Evolutionary conservation across 2,888 invertebrate species (phyloP).

Genomic region (Tipula unca): DNA sequence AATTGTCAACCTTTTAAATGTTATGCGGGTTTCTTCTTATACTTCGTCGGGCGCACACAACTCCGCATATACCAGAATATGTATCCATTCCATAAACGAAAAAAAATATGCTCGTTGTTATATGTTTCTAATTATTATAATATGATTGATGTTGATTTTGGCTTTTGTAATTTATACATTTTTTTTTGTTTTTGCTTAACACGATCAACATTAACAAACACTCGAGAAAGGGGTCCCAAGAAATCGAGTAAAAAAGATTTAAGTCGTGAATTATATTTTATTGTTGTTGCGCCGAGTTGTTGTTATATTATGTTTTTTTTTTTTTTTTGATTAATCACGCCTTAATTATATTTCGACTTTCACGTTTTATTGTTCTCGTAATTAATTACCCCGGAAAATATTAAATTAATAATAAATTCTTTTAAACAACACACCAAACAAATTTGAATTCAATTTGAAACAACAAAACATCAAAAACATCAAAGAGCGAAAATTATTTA

Average conservation of each 20-base stretch:
- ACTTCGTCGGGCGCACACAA: background rate
- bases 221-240: background rate
- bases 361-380: background rate
- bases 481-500: background rate
- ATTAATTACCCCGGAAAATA: constrained; percentile 2
- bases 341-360: constrained; percentile 8
- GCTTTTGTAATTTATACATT: background rate
- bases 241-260: background rate
- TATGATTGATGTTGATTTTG: background rate
- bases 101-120: background rate
- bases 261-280: background rate
- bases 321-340: background rate
- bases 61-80: background rate
- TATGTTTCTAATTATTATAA: constrained; percentile 8
- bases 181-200: background rate
- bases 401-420: background rate
- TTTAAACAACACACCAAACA: background rate
- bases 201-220: background rate
- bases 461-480: background rate
- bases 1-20: background rate
- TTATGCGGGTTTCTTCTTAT: background rate
- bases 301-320: too few species aligned
- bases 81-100: background rate
- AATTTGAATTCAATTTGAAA: background rate
- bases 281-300: background rate